phyloP scores from a whole-genome alignment of 1,140 invertebrate species.

The Aphidius gifuensis region DNA sequence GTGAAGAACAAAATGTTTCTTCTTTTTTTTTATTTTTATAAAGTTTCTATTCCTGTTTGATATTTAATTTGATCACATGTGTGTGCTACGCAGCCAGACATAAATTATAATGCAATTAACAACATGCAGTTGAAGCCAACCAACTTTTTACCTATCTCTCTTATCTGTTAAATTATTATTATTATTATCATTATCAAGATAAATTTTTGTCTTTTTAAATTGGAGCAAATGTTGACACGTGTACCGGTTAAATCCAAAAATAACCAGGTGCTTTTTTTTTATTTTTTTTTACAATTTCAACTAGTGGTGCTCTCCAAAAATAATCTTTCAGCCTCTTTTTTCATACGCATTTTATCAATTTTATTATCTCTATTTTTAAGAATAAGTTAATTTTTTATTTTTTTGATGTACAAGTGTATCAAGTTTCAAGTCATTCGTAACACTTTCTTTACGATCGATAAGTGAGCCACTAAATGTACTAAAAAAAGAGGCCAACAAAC shows the following conservation, averaged over 20 bases:
- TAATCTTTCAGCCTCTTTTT: not conserved
- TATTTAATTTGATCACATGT: not conserved
- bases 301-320: not conserved
- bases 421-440: conserved; percentile 14
- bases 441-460: conserved; percentile 17
- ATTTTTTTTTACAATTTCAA: not conserved
- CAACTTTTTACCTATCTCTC: not conserved
- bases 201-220: no score
- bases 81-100: not conserved
- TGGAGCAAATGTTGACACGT: not conserved
- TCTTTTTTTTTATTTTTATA: not conserved
- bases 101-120: conserved; percentile 1
- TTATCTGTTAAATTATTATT: no score
- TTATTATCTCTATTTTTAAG: no score
- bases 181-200: not conserved
- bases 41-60: no score
- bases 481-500: conserved; percentile 13
- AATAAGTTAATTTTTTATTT: no score
- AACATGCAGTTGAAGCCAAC: no score
- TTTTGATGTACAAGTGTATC: not conserved
- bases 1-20: not conserved
- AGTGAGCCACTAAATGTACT: conserved; percentile 10
- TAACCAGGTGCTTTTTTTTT: not conserved
- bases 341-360: not conserved
- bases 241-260: conserved; percentile 11